Conservation (phyloP, 2,888 invertebrate species). For the Sarcophaga subvicina region DNA sequence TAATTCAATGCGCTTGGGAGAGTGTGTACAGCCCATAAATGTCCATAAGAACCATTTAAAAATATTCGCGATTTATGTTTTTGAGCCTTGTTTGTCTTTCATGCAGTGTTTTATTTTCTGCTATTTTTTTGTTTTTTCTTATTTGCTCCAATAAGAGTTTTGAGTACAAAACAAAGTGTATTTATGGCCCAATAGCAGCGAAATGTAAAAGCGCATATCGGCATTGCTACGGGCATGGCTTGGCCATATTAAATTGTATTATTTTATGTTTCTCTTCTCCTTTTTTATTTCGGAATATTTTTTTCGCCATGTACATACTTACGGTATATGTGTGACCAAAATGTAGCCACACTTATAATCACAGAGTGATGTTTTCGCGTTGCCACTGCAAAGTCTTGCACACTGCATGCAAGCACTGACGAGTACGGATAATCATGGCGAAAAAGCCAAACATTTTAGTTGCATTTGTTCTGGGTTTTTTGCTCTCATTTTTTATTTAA, state of each 20-base stretch:
- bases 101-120: too few relatives aligned
- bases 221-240: neutral
- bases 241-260: neutral
- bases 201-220: neutral
- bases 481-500: neutral
- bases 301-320: too few relatives aligned
- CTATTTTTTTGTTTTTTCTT: too few relatives aligned
- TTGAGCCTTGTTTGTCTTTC: too few relatives aligned
- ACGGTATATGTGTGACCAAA: too few relatives aligned
- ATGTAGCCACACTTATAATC: conserved; percentile 1
- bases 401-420: neutral
- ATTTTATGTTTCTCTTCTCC: neutral
- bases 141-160: neutral
- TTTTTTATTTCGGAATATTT: too few relatives aligned
- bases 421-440: neutral
- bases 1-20: too few relatives aligned
- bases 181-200: neutral
- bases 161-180: neutral
- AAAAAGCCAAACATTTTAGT: conserved; percentile 12
- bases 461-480: conserved; percentile 1
- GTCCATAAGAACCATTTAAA: too few relatives aligned
- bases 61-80: too few relatives aligned
- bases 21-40: too few relatives aligned
- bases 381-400: neutral
- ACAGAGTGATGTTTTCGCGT: neutral